These are phyloP conservation scores for Emydoidea blandingii DNA, from an alignment of 2,797 vertebrate genomes.

Conservation along the genomic window DNA sequence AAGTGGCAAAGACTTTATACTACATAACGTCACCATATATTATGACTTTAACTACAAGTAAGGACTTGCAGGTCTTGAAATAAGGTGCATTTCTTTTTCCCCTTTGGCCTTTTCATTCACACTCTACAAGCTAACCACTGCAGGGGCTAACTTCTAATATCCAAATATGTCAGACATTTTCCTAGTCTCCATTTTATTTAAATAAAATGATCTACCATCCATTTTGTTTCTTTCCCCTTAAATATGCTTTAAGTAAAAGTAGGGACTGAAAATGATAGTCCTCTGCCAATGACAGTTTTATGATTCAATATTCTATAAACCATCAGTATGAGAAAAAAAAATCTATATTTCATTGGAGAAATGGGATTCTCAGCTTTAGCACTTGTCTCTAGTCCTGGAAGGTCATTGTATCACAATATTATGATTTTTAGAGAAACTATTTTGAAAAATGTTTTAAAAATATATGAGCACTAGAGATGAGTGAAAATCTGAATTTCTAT, in stretches of 20 bases:
- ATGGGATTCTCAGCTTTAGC: too few species aligned
- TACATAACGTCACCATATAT: too few species aligned
- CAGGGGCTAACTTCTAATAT: background rate
- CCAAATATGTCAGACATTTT: background rate
- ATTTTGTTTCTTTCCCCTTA: background rate
- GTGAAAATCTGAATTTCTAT: too few species aligned
- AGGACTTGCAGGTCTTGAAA: too few species aligned
- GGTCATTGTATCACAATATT: too few species aligned
- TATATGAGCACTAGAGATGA: too few species aligned
- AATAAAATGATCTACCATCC: background rate
- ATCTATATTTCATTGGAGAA: too few species aligned
- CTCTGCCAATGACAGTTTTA: background rate
- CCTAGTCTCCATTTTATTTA: background rate
- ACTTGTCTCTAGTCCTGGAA: too few species aligned
- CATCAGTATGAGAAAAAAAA: background rate
- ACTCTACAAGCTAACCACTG: background rate
- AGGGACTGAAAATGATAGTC: background rate
- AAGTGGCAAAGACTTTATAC: background rate
- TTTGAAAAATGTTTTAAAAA: too few species aligned
- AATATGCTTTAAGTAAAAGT: background rate
- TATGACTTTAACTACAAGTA: too few species aligned
- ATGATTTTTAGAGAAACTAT: too few species aligned
- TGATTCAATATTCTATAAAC: background rate
- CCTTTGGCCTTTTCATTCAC: background rate
- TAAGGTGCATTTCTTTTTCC: background rate